These are phyloP conservation scores for Seira musarum DNA, from an alignment of 2,888 invertebrate species.

Conservation along the genomic window DNA sequence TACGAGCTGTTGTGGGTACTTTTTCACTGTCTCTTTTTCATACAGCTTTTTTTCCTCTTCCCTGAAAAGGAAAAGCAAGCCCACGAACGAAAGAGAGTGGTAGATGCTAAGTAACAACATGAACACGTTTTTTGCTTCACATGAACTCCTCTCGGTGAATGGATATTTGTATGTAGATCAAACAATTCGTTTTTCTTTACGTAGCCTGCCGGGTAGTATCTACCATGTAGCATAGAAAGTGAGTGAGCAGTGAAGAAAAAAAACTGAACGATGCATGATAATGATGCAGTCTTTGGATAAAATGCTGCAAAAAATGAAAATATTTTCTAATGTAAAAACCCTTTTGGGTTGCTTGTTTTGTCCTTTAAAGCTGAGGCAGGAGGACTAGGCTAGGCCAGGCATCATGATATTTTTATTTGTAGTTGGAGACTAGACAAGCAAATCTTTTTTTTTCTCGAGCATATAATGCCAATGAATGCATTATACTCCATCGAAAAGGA, in stretches of 20 bases:
- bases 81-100: slow-evolving; percentile 4
- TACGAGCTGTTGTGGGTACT: slow-evolving; percentile 70
- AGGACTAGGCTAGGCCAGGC: no score
- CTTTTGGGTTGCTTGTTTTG: slow-evolving; percentile 46
- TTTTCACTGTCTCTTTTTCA: slow-evolving; percentile 69
- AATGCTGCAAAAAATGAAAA: slow-evolving; percentile 33
- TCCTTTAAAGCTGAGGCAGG: neutral
- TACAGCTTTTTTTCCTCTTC: slow-evolving; percentile 50
- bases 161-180: slow-evolving; percentile 1
- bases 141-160: neutral
- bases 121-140: slow-evolving; percentile 12
- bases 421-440: slow-evolving; percentile 13
- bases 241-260: neutral
- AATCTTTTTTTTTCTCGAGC: slow-evolving; percentile 29
- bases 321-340: slow-evolving; percentile 47
- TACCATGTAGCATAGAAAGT: neutral
- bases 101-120: neutral
- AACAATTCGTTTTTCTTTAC: slow-evolving; percentile 12
- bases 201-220: no score
- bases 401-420: slow-evolving; percentile 35
- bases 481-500: slow-evolving; percentile 32
- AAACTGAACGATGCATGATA: slow-evolving; percentile 38
- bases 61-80: slow-evolving; percentile 14
- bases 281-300: slow-evolving; percentile 16
- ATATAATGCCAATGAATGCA: slow-evolving; percentile 44